Evolutionary conservation across 2,888 invertebrate species (phyloP).

Genomic region (Monochamus alternatus): DNA sequence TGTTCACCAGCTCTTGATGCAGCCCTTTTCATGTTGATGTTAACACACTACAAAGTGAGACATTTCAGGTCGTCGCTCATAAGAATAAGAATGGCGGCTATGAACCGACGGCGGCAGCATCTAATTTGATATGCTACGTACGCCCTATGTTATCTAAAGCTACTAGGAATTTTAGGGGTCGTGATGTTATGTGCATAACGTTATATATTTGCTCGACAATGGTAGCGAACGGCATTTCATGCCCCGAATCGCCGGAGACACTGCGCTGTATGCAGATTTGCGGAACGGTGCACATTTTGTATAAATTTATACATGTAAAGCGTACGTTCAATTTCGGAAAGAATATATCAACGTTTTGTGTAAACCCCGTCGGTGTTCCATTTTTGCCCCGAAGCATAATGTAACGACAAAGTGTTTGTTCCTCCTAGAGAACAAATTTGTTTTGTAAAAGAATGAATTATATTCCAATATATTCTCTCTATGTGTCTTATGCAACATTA

Average conservation of each 20-base stretch:
- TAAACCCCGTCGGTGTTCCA: neutral
- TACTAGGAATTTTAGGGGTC: constrained; percentile 49
- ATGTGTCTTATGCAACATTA: no score
- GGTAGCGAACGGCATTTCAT: constrained; percentile 9
- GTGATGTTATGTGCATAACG: constrained; percentile 49
- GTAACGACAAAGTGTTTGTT: neutral
- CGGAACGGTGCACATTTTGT: neutral
- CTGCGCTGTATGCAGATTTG: constrained; percentile 19
- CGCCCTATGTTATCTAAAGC: constrained; percentile 50
- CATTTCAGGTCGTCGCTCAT: constrained; percentile 20
- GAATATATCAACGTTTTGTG: neutral
- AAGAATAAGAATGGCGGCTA: constrained; percentile 20
- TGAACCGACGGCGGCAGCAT: constrained; percentile 17
- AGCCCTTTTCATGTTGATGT: no score
- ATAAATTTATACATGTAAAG: neutral
- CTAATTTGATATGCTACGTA: constrained; percentile 50
- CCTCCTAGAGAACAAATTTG: no score
- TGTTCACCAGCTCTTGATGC: no score
- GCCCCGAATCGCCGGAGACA: constrained; percentile 19
- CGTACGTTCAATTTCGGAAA: neutral
- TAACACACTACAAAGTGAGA: constrained; percentile 18
- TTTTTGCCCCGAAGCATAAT: neutral
- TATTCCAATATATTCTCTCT: no score
- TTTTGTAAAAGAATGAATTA: no score
- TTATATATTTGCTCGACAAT: constrained; percentile 32